A percentile compares a stretch with the other conserved stretches of the same genome.
phyloP scores from a whole-genome alignment of 1,140 invertebrate species.

The Drosophila bipectinata region DNA sequence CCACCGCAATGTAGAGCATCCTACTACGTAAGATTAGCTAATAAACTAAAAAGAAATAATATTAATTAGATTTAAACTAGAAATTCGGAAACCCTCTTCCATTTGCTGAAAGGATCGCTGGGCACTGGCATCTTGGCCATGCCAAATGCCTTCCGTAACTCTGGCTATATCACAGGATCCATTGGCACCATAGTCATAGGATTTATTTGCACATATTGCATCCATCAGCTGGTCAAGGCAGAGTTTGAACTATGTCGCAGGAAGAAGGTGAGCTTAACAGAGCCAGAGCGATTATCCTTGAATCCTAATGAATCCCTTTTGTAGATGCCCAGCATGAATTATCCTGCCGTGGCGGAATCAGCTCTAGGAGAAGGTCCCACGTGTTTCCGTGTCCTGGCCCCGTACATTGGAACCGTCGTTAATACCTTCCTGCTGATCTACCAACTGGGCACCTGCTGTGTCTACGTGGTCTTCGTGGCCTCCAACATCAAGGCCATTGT shows the following conservation, averaged over 20 bases:
- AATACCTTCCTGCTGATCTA: slow-evolving; percentile 91
- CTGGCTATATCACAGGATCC: slow-evolving; percentile 89
- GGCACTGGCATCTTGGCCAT: slow-evolving; percentile 96
- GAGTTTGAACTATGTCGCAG: slow-evolving; percentile 89
- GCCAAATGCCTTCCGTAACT: slow-evolving; percentile 92
- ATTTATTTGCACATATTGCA: slow-evolving; percentile 91
- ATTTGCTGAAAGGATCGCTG: slow-evolving; percentile 93
- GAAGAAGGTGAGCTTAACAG: slow-evolving; percentile 73
- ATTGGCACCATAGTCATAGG: slow-evolving; percentile 89
- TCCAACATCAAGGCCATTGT: slow-evolving; percentile 88
- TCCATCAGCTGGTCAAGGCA: slow-evolving; percentile 89
- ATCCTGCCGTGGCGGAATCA: slow-evolving; percentile 88
- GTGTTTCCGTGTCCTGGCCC: slow-evolving; percentile 86
- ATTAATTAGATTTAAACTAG: slow-evolving; percentile 80
- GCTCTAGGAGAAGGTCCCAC: slow-evolving; percentile 89
- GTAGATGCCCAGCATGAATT: slow-evolving; percentile 88
- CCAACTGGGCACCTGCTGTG: slow-evolving; percentile 94
- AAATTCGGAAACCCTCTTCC: slow-evolving; percentile 91
- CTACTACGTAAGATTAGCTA: slow-evolving; percentile 87
- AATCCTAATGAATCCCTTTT: background rate
- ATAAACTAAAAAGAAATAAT: background rate
- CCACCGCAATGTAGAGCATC: slow-evolving; percentile 88
- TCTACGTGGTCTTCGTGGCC: slow-evolving; percentile 94
- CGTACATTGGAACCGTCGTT: slow-evolving; percentile 87
- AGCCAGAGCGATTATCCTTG: background rate